These are phyloP conservation scores for Brachionus sp. DNA, from an alignment of 1,140 invertebrate genomes.

Conservation along the genomic window DNA sequence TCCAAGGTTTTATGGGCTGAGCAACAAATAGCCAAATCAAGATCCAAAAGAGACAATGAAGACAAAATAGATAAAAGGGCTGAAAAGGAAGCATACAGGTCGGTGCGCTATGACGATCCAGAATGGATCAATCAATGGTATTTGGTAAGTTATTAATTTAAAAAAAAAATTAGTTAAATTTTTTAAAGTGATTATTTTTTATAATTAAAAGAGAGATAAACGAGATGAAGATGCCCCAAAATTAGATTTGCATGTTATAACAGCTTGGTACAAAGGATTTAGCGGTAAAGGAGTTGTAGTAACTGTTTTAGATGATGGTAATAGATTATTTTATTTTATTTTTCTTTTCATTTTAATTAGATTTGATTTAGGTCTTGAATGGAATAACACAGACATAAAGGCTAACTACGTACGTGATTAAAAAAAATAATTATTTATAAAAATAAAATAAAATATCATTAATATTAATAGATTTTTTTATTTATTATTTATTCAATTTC, in stretches of 20 bases:
- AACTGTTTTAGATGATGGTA: conserved; percentile 54
- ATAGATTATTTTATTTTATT: not conserved
- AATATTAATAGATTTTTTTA: not conserved
- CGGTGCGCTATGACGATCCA: conserved; percentile 43
- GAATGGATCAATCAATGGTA: conserved; percentile 46
- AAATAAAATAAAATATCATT: conserved; percentile 3
- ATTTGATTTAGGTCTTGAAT: conserved; percentile 25
- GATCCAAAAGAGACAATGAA: conserved; percentile 31
- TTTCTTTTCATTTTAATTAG: not conserved
- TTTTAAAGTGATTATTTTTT: not conserved
- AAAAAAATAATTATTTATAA: not conserved
- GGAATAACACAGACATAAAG: conserved; percentile 37
- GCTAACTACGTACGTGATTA: conserved; percentile 57
- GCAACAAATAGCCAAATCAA: conserved; percentile 31
- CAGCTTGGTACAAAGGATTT: conserved; percentile 49
- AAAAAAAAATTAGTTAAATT: no score
- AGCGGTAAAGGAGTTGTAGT: conserved; percentile 50
- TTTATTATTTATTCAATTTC: conserved; percentile 16
- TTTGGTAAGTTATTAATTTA: conserved; percentile 5
- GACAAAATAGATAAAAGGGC: conserved; percentile 38
- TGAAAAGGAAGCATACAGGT: conserved; percentile 23
- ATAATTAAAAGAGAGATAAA: not conserved
- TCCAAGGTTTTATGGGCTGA: conserved; percentile 34
- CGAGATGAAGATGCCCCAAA: not conserved
- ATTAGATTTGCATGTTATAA: conserved; percentile 58